These are phyloP conservation scores for Xenops minutus DNA, from an alignment of 2,797 vertebrate genomes.

Conservation along the genomic window DNA sequence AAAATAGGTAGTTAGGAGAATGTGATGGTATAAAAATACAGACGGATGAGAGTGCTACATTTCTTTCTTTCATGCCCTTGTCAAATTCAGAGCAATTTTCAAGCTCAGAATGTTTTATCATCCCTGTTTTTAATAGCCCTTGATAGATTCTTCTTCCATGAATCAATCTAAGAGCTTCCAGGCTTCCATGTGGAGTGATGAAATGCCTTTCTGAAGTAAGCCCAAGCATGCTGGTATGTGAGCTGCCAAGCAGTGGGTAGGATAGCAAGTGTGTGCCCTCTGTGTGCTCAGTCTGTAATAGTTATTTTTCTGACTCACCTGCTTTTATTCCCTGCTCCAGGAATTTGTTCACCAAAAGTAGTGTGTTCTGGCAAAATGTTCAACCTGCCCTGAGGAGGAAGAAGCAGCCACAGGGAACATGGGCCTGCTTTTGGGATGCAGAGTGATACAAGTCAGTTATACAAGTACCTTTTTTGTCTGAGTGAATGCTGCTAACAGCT, in stretches of 20 bases:
- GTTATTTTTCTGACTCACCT: background rate
- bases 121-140: background rate
- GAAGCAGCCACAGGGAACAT: background rate
- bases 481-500: background rate
- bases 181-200: background rate
- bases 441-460: background rate
- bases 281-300: background rate
- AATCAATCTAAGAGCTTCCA: background rate
- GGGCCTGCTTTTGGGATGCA: background rate
- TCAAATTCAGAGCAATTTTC: background rate
- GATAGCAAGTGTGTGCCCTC: background rate
- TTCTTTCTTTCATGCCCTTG: background rate
- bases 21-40: background rate
- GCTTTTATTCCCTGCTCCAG: background rate
- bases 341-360: background rate
- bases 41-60: background rate
- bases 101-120: background rate
- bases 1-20: background rate
- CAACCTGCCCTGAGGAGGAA: background rate
- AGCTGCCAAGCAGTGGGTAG: background rate
- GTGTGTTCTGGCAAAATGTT: background rate
- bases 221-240: rapidly evolving
- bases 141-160: background rate
- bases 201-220: background rate
- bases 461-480: background rate